Evolutionary conservation across 2,113 vertebrate species (phyloP).

Genomic region (Fregetta grallaria): DNA sequence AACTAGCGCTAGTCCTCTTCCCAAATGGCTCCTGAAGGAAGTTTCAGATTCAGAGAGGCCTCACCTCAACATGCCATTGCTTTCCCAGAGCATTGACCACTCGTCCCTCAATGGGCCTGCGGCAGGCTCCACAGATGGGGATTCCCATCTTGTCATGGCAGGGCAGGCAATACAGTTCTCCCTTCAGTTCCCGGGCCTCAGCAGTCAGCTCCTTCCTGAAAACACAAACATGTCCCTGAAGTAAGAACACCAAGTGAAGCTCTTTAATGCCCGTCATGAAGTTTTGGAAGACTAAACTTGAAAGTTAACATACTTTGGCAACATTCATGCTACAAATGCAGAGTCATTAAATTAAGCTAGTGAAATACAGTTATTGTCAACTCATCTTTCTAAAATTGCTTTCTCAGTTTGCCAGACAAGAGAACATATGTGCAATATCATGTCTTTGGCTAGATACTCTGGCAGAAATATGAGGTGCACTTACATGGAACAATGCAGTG

Average conservation of each 20-base stretch:
- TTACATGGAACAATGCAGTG: background rate
- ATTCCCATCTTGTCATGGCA: constrained; percentile 82
- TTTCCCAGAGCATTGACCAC: constrained; percentile 80
- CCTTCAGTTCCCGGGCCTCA: constrained; percentile 78
- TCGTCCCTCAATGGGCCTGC: constrained; percentile 75
- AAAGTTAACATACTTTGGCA: background rate
- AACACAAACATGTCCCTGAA: background rate
- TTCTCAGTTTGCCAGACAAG: background rate
- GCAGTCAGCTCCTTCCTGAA: constrained; percentile 78
- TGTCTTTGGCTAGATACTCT: background rate
- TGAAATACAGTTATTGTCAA: background rate
- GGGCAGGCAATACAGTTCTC: constrained; percentile 77
- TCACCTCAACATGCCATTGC: constrained; percentile 81
- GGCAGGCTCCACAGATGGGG: constrained; percentile 80
- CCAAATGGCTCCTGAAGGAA: background rate
- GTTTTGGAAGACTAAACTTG: background rate
- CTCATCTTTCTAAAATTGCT: background rate
- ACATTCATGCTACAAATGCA: background rate
- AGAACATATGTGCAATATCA: accelerated
- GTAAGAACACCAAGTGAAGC: background rate
- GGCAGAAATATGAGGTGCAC: accelerated
- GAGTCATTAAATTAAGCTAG: background rate
- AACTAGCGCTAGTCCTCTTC: background rate
- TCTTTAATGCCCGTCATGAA: background rate
- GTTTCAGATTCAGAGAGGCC: background rate